These are phyloP conservation scores for Dreissena polymorpha DNA, from an alignment of 1,140 invertebrate genomes.

Conservation along the genomic window DNA sequence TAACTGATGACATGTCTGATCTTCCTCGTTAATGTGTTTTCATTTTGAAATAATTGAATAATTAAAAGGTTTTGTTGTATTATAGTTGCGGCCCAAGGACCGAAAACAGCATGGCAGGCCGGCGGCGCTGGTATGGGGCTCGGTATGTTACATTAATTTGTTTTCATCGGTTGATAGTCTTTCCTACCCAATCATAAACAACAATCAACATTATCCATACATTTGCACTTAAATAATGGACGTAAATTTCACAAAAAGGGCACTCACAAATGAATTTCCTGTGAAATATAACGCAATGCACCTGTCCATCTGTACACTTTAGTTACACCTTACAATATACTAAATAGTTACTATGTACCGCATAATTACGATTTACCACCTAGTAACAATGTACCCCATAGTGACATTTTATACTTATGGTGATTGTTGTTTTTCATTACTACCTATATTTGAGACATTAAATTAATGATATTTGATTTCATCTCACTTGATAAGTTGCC, in stretches of 20 bases:
- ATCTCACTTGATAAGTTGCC: too few species aligned
- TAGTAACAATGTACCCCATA: too few species aligned
- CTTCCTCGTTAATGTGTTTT: too few species aligned
- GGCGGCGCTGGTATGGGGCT: slow-evolving; percentile 31
- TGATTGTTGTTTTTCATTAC: too few species aligned
- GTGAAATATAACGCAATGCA: not conserved
- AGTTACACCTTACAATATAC: not conserved
- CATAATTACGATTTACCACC: not conserved
- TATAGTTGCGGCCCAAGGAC: slow-evolving; percentile 10
- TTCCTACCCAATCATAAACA: not conserved
- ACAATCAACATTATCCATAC: not conserved
- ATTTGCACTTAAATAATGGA: not conserved
- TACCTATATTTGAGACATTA: too few species aligned
- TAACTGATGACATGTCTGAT: too few species aligned
- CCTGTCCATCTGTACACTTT: not conserved
- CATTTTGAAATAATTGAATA: too few species aligned
- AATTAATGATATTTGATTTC: too few species aligned
- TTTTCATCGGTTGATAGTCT: not conserved
- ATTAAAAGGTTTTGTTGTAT: slow-evolving; percentile 3
- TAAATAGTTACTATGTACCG: not conserved
- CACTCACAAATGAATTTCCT: not conserved
- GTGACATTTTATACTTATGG: too few species aligned
- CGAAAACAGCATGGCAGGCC: slow-evolving; percentile 37
- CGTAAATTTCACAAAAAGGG: not conserved
- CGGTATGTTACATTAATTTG: slow-evolving; percentile 10